Conservation (phyloP, 2,113 vertebrate genomes). For the Mirounga angustirostris region DNA sequence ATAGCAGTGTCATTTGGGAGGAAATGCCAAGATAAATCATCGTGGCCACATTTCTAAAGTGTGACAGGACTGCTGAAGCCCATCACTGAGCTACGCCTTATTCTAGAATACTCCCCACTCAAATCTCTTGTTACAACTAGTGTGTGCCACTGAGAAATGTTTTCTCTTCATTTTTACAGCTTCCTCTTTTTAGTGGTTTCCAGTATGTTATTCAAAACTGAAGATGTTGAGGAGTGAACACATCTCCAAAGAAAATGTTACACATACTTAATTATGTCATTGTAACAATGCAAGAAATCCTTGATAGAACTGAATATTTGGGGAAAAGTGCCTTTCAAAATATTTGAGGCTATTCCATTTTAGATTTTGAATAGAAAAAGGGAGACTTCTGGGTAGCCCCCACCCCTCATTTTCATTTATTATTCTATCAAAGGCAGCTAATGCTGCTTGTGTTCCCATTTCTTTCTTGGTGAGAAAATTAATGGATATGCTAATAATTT, state of each 20-base stretch:
- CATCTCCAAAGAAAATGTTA: background rate
- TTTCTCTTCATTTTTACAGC: background rate
- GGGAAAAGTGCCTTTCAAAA: background rate
- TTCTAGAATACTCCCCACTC: background rate
- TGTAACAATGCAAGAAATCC: background rate
- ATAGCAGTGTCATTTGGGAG: background rate
- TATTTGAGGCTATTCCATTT: background rate
- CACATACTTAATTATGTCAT: background rate
- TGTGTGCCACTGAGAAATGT: background rate
- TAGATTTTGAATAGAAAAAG: slow-evolving; percentile 7
- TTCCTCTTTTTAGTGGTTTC: background rate
- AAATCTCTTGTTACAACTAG: background rate
- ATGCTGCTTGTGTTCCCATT: background rate
- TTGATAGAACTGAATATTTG: background rate
- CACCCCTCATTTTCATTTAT: background rate
- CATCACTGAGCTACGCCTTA: background rate
- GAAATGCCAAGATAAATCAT: background rate
- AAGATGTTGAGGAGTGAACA: background rate
- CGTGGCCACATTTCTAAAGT: background rate
- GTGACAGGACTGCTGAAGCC: background rate
- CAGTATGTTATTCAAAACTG: background rate
- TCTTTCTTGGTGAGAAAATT: slow-evolving; percentile 13
- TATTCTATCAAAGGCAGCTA: background rate
- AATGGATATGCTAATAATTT: slow-evolving; percentile 24
- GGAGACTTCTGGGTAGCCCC: background rate